These are phyloP conservation scores for Drosophila asahinai DNA, from an alignment of 1,140 invertebrate species.

Conservation along the genomic window DNA sequence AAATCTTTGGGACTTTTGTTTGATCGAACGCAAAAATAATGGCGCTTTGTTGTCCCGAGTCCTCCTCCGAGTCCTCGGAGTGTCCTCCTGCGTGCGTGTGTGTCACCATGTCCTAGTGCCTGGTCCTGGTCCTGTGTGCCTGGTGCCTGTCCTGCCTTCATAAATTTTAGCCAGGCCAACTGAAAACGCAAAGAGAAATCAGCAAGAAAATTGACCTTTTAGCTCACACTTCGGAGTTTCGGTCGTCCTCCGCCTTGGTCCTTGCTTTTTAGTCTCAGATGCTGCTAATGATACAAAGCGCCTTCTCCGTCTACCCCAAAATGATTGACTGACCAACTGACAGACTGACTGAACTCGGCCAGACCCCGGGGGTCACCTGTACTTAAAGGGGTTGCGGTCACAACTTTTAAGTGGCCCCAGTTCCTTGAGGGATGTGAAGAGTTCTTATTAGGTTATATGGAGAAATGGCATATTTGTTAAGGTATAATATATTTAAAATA, in stretches of 20 bases:
- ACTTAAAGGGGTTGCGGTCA: background rate
- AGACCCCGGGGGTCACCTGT: conserved; percentile 1
- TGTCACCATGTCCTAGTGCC: conserved; percentile 12
- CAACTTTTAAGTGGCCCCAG: background rate
- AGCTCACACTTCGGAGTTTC: conserved; percentile 18
- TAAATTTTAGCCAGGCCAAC: conserved; percentile 61
- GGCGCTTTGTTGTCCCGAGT: conserved; percentile 64
- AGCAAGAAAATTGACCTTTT: conserved; percentile 77
- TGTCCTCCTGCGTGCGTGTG: background rate
- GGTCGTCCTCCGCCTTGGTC: background rate
- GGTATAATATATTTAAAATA: background rate
- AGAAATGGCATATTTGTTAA: background rate
- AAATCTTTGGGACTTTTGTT: conserved; percentile 78
- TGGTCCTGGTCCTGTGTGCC: conserved; percentile 18
- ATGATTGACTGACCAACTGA: conserved; percentile 39
- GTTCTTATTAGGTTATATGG: no score
- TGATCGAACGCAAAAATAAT: conserved; percentile 81
- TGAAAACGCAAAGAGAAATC: conserved; percentile 54
- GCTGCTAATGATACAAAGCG: conserved; percentile 69
- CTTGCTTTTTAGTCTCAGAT: conserved; percentile 11
- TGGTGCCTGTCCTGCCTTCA: conserved; percentile 31
- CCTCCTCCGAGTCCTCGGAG: background rate
- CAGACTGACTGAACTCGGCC: background rate
- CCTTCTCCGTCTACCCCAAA: background rate
- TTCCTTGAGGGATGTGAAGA: no score